A percentile compares a stretch with the other conserved stretches of the same genome.
phyloP scores from a whole-genome alignment of 2,797 vertebrate species.

The Syngnathus acus region DNA sequence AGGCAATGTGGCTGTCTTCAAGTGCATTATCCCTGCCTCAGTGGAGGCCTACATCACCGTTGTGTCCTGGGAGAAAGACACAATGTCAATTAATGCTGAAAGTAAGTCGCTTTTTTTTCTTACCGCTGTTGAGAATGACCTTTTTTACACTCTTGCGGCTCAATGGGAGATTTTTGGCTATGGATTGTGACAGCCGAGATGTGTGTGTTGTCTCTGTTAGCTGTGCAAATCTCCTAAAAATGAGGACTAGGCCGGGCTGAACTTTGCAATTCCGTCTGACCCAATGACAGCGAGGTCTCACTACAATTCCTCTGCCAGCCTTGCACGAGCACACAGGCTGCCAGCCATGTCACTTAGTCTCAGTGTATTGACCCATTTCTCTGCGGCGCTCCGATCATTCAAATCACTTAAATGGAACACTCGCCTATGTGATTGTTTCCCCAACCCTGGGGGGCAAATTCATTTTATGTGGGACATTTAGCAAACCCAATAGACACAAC shows the following conservation, averaged over 20 bases:
- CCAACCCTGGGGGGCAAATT: constrained; percentile 64
- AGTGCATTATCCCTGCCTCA: constrained; percentile 99
- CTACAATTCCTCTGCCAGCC: constrained; percentile 39
- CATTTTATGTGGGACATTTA: constrained; percentile 74
- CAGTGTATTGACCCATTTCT: constrained; percentile 68
- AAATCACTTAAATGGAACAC: constrained; percentile 68
- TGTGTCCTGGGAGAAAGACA: constrained; percentile 95
- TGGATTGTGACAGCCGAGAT: background rate
- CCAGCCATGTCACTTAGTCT: constrained; percentile 64
- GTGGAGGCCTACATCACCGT: constrained; percentile 95
- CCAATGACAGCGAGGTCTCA: constrained; percentile 48
- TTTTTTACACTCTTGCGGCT: background rate
- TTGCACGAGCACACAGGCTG: constrained; percentile 48
- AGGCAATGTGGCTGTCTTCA: constrained; percentile 98
- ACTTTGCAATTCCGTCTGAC: constrained; percentile 43
- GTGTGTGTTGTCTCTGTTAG: background rate
- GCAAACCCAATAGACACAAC: constrained; percentile 70
- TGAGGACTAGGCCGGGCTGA: constrained; percentile 7
- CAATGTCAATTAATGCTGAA: constrained; percentile 92
- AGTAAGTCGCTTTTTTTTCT: constrained; percentile 52
- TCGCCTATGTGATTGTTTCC: constrained; percentile 60
- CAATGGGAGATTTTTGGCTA: background rate
- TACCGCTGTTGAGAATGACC: background rate
- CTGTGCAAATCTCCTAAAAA: background rate
- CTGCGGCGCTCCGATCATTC: constrained; percentile 57